phyloP scores from a whole-genome alignment of 2,113 vertebrate genomes.

The Atherinomorus stipes region DNA sequence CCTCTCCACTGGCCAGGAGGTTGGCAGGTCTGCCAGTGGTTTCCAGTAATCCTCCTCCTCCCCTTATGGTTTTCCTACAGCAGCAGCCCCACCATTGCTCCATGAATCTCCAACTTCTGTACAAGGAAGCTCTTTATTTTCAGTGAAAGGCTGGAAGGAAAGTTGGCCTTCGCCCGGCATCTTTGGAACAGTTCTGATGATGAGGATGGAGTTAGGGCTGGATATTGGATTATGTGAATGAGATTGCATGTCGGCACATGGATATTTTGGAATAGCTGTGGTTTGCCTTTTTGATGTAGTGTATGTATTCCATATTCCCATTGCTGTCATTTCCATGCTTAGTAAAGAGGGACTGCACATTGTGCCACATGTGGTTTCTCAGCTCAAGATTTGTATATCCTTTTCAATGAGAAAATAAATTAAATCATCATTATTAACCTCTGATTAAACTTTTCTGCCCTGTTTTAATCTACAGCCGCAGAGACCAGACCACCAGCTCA shows the following conservation, averaged over 20 bases:
- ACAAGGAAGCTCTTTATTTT: constrained; percentile 79
- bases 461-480: constrained; percentile 58
- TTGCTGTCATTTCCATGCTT: constrained; percentile 46
- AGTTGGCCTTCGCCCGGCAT: constrained; percentile 66
- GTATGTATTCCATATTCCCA: constrained; percentile 61
- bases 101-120: constrained; percentile 65
- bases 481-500: constrained; percentile 51
- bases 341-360: constrained; percentile 19
- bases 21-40: constrained; percentile 68
- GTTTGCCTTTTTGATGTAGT: constrained; percentile 61
- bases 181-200: constrained; percentile 59
- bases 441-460: constrained; percentile 47
- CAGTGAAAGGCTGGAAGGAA: constrained; percentile 73
- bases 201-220: constrained; percentile 55
- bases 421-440: constrained; percentile 49
- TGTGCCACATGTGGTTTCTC: constrained; percentile 14
- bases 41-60: constrained; percentile 81
- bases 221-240: constrained; percentile 65
- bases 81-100: constrained; percentile 67
- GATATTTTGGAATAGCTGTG: constrained; percentile 60
- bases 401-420: constrained; percentile 36
- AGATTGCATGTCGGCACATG: constrained; percentile 55
- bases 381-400: constrained; percentile 10
- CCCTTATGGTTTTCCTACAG: constrained; percentile 72
- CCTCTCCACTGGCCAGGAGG: constrained; percentile 51